Evolutionary conservation across 2,888 invertebrate species (phyloP), one percentile per base, ranked within the genome.

Genomic region (Margaritifera margaritifera): DNA sequence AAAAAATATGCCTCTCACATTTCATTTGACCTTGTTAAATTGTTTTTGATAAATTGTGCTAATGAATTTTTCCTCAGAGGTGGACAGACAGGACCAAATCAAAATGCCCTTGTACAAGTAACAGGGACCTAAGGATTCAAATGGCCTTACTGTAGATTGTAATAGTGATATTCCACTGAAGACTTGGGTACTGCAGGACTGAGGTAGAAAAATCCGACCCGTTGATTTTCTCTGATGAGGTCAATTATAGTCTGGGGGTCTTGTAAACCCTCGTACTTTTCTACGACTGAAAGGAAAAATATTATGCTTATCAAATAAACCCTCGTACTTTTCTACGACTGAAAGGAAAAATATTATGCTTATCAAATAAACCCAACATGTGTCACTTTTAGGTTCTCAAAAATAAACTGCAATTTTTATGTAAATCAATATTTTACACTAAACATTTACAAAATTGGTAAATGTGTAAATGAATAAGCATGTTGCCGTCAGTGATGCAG

Each of bases 181-280:
- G 87, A 86, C 74, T 90, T 90, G 6, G 88, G 84, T 25, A 89
- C 88, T 50, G 87, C 87, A n/a, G 89, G 90, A 68, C 88, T 92
- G 91, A 96, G 92, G 86, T 96, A 96, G 6, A 94, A 91, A 86
- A 95, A 96, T 19, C 88, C 88, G 27, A 86, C 81, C 66, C 78
- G 80, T 51, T 80, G 81, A 64, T 87, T 72, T 3, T 81, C 80
- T 59, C 84, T 78, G 42, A 88, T 80, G 6, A 86, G 74, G 6
- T 82, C 57, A 54, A 88, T 86, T n/a, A 89, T 88, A 65, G 85
- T 79, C 15, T 80, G 79, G 63, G 86, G 81, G 68, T 89, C 85
- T 6, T 72, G 68, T 58, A 87, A 67, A 6, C 89, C 89, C 62
- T 87, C 82, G 66, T 82, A 82, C 4, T 81, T 79, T 64, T 78